Evolutionary conservation across 1,140 invertebrate genomes (phyloP).

Genomic region (Pachypeltis micranthus): DNA sequence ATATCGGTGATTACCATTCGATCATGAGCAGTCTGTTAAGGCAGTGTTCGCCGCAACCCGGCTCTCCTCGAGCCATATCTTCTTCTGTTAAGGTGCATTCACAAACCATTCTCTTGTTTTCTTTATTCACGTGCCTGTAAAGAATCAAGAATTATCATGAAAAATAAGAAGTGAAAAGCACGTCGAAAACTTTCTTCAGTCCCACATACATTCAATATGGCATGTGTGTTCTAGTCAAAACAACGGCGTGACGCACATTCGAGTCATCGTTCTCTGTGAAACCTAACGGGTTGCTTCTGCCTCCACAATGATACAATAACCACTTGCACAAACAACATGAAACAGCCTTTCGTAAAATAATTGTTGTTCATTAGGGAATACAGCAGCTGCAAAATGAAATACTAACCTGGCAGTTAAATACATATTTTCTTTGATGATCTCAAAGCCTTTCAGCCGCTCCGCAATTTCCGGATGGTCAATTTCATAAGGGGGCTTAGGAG

Average conservation of each 20-base stretch:
- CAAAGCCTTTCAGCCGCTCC: slow-evolving; percentile 63
- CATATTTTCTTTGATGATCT: slow-evolving; percentile 68
- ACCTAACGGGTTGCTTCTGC: too few relatives aligned
- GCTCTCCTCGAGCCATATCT: slow-evolving; percentile 67
- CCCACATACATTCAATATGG: too few relatives aligned
- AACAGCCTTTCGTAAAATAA: too few relatives aligned
- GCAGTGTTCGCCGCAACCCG: slow-evolving; percentile 90
- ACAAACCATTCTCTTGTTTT: slow-evolving; percentile 86
- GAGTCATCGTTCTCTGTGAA: too few relatives aligned
- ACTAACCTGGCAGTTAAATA: slow-evolving; percentile 63
- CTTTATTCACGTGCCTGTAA: slow-evolving; percentile 58
- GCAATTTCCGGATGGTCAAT: slow-evolving; percentile 19
- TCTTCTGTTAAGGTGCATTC: slow-evolving; percentile 86
- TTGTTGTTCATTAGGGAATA: too few relatives aligned
- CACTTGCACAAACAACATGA: too few relatives aligned
- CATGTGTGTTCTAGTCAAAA: too few relatives aligned
- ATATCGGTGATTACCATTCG: slow-evolving; percentile 67
- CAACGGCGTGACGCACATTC: too few relatives aligned
- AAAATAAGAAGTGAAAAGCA: too few relatives aligned
- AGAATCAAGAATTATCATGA: slow-evolving; percentile 15
- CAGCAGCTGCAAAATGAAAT: too few relatives aligned
- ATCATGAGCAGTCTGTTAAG: slow-evolving; percentile 94
- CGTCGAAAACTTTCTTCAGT: too few relatives aligned
- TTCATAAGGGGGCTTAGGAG: neutral
- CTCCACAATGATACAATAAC: too few relatives aligned